Evolutionary conservation across 2,113 vertebrate genomes (phyloP), one percentile per base, ranked within the genome.

Genomic region (Fulica atra): DNA sequence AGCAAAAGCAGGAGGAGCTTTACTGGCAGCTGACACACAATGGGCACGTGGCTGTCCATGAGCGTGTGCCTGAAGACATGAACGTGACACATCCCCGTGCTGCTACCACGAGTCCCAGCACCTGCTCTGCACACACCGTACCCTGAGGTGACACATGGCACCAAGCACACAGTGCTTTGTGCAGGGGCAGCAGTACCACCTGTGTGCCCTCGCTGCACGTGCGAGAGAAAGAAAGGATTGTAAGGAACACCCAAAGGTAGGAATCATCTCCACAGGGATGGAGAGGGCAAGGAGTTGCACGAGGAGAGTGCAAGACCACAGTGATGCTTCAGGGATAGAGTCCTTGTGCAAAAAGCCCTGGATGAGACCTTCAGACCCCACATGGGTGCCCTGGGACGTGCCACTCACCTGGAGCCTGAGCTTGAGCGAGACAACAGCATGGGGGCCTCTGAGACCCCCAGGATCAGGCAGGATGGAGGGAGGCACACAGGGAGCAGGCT

Each of bases 141-240:
- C 38, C 29, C 35, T 0, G 0, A 31, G 51, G 51, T 3, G 38
- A 54, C 4, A 4, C 8, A 6, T 2, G 3, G 79, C 65, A 31
- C 31, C 6, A 31, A 48, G 53, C 63, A 13, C 3, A 0, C 48
- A 8, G 31, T 1, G 18, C 38, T 38, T 71, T 46, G 79, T 36
- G 64, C 54, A 28, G 36, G 21, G 70, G 14, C 65, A 46, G 14
- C 21, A 3, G 14, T 10, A 8, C 26, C 31, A 4, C 1, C 11
- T 16, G 10, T 6, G 0, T 5, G 10, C 33, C 29, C 46, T 51
- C 9, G 1, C 18, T 6, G 2, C 24, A 2, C 0, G 0, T 3
- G 4, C 29, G 4, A 56, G 28, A 65, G 25, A 82, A 57, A n/a
- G 2, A 59, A 48, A 59, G 40, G 21, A 14, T 35, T 10, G 11